A percentile compares a stretch with the other conserved stretches of the same genome.
Evolutionary conservation across 2,113 vertebrate species (phyloP).

Genomic region (Cyphomyrus discorhynchus): DNA sequence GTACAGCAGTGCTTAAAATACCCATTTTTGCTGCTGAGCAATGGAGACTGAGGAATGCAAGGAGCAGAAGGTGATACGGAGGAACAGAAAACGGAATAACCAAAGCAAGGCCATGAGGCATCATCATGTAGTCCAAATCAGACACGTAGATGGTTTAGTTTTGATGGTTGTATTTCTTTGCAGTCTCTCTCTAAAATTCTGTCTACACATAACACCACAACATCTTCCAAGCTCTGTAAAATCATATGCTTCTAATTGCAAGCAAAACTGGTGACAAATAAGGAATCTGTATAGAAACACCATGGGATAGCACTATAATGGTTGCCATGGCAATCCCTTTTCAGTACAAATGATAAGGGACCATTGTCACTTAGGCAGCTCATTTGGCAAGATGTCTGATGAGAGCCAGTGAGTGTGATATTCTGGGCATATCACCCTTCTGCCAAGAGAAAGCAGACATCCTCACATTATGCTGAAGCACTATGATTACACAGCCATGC

Average conservation of each 20-base stretch:
- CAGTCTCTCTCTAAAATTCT: background rate
- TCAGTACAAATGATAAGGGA: constrained; percentile 29
- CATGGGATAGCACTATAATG: constrained; percentile 7
- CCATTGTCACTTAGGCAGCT: constrained; percentile 25
- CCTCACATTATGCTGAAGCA: background rate
- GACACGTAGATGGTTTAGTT: background rate
- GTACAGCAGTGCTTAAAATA: background rate
- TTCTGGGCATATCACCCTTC: background rate
- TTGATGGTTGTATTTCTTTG: background rate
- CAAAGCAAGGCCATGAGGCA: background rate
- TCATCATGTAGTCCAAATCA: background rate
- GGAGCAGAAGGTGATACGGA: background rate
- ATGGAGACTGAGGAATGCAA: background rate
- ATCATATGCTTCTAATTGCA: background rate
- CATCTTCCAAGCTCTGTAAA: background rate
- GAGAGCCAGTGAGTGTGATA: background rate
- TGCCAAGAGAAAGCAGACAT: background rate
- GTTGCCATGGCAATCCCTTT: constrained; percentile 45
- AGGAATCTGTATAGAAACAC: background rate
- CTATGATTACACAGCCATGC: background rate
- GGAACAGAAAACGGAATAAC: background rate
- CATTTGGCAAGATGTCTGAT: constrained; percentile 21
- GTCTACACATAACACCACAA: background rate
- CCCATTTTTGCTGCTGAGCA: background rate
- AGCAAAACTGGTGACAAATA: constrained; percentile 3